Evolutionary conservation across 2,888 invertebrate genomes (phyloP).

Genomic region (Xanthia icteritia): DNA sequence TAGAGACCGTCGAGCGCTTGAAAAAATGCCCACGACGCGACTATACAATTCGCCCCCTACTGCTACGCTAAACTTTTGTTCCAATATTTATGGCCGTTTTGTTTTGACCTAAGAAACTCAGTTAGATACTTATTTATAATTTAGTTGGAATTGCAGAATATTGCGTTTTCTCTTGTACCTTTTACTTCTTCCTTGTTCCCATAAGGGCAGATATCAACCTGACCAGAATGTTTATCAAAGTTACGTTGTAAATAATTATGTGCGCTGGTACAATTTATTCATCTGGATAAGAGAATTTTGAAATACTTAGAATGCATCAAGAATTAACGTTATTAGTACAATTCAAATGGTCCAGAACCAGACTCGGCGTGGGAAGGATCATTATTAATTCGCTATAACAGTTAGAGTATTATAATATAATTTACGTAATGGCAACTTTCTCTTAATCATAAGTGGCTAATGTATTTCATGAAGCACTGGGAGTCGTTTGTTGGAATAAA

Average conservation of each 20-base stretch:
- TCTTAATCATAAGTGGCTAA: constrained; percentile 16
- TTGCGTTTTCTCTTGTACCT: background rate
- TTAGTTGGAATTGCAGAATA: constrained; percentile 19
- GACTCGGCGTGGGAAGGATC: constrained; percentile 22
- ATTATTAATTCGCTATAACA: constrained; percentile 19
- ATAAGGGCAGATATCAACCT: constrained; percentile 7
- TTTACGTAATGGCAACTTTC: constrained; percentile 35
- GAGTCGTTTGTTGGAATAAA: constrained; percentile 4
- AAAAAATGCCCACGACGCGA: constrained; percentile 66
- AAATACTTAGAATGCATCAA: background rate
- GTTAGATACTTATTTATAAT: constrained; percentile 25
- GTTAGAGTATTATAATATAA: constrained; percentile 26
- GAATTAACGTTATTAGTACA: background rate
- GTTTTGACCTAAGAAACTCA: constrained; percentile 37
- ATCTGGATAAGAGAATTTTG: background rate
- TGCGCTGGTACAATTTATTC: background rate
- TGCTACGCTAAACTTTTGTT: constrained; percentile 33
- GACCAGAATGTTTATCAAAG: constrained; percentile 19
- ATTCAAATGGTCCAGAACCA: background rate
- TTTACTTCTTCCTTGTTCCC: constrained; percentile 4
- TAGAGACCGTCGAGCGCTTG: constrained; percentile 61
- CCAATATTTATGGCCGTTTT: constrained; percentile 54
- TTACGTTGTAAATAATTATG: constrained; percentile 1
- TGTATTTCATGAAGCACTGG: constrained; percentile 9
- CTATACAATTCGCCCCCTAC: constrained; percentile 30